Percentiles rank a stretch among this genome's conserved stretches.
phyloP scores from a whole-genome alignment of 2,888 invertebrate genomes.

The Lissocephala sabroskyi region DNA sequence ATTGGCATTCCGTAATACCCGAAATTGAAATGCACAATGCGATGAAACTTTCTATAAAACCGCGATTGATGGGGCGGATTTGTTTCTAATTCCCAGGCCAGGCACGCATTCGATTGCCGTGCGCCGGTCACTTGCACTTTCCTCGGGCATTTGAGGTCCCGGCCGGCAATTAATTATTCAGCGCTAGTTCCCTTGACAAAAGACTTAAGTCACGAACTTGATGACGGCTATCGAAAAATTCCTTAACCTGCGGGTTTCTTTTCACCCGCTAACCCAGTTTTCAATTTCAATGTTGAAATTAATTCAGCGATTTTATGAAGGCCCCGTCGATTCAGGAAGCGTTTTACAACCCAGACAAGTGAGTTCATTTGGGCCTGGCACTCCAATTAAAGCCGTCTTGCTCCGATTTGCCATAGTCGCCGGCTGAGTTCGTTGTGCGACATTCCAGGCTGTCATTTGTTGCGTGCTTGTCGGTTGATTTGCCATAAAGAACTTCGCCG shows the following conservation, averaged over 20 bases:
- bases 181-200: slow-evolving; percentile 14
- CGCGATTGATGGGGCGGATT: slow-evolving; percentile 22
- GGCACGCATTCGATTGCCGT: not conserved
- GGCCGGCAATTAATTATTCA: not conserved
- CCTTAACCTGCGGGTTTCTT: slow-evolving; percentile 8
- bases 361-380: too few species aligned
- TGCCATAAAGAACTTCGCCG: slow-evolving; percentile 28
- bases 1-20: not conserved
- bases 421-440: too few species aligned
- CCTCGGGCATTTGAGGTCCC: slow-evolving; percentile 34
- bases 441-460: slow-evolving; percentile 38
- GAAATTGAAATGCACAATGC: slow-evolving; percentile 13
- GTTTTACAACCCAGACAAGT: too few species aligned
- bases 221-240: not conserved
- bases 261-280: slow-evolving; percentile 45
- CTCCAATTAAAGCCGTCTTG: slow-evolving; percentile 51
- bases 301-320: too few species aligned
- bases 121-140: slow-evolving; percentile 46
- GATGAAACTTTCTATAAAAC: slow-evolving; percentile 3
- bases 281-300: not conserved
- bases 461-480: slow-evolving; percentile 41
- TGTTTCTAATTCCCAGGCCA: slow-evolving; percentile 1
- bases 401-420: slow-evolving; percentile 57
- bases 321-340: too few species aligned
- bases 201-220: slow-evolving; percentile 51